These are phyloP conservation scores for Neoascia interrupta DNA, from an alignment of 2,888 invertebrate genomes.

Conservation along the genomic window DNA sequence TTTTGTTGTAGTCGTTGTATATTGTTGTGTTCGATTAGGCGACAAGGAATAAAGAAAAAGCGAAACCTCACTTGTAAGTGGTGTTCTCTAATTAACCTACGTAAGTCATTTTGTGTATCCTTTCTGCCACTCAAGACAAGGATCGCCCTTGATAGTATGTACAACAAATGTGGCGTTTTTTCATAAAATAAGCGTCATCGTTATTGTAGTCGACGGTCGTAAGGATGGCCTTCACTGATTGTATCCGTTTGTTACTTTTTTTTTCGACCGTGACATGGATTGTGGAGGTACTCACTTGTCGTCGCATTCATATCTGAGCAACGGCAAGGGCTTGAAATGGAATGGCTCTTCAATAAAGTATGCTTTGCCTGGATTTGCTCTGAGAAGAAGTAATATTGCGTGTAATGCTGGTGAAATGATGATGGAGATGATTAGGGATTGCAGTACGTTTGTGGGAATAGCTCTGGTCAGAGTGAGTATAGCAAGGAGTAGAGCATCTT, in stretches of 20 bases:
- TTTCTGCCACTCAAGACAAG: not conserved
- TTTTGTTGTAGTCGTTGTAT: not conserved
- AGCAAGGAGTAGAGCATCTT: too few relatives aligned
- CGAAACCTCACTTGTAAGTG: constrained; percentile 2
- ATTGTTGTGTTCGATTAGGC: not conserved
- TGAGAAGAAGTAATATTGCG: too few relatives aligned
- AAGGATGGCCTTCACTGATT: constrained; percentile 17
- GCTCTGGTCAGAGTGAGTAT: too few relatives aligned
- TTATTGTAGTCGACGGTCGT: too few relatives aligned
- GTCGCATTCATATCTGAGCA: too few relatives aligned
- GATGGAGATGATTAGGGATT: too few relatives aligned
- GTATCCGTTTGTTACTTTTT: constrained; percentile 6
- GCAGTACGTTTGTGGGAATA: too few relatives aligned
- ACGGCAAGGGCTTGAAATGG: too few relatives aligned
- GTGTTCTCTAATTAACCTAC: constrained; percentile 49
- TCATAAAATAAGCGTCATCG: constrained; percentile 1
- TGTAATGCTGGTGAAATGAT: too few relatives aligned
- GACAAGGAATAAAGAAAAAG: constrained; percentile 2
- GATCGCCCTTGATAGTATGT: constrained; percentile 5
- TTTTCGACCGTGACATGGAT: constrained; percentile 29
- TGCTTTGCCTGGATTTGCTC: too few relatives aligned
- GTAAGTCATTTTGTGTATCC: constrained; percentile 21
- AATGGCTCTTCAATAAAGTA: too few relatives aligned
- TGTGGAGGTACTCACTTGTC: too few relatives aligned
- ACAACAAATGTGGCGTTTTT: not conserved